phyloP scores from a whole-genome alignment of 92 coral and sea anemone genomes.

The Paramuricea clavata region DNA sequence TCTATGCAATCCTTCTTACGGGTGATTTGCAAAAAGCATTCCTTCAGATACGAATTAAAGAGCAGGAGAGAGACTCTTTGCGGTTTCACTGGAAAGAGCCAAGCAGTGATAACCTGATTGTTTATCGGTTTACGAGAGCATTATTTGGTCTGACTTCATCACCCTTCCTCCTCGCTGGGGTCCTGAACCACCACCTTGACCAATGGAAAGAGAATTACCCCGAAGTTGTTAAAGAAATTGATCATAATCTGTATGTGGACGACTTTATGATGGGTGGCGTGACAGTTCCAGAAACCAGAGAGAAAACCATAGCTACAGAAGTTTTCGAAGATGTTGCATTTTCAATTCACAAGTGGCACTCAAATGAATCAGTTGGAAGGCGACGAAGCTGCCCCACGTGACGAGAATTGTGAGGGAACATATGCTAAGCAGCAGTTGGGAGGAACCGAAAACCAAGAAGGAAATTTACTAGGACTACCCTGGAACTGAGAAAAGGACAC shows the following conservation, averaged over 20 bases:
- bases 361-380: constrained; percentile 53
- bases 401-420: constrained; percentile 40
- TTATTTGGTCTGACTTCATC: constrained; percentile 16
- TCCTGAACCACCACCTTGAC: constrained; percentile 19
- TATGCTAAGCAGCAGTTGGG: constrained; percentile 24
- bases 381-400: constrained; percentile 10
- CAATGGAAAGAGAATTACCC: neutral
- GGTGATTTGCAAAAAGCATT: too few relatives aligned
- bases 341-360: constrained; percentile 52
- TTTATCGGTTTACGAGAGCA: constrained; percentile 37
- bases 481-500: constrained; percentile 66
- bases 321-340: constrained; percentile 40
- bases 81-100: constrained; percentile 39
- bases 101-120: neutral
- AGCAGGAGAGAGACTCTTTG: constrained; percentile 22
- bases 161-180: constrained; percentile 14
- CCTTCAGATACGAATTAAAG: constrained; percentile 20
- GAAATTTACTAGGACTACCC: constrained; percentile 53
- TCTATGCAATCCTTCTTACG: constrained; percentile 12
- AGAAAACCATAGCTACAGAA: constrained; percentile 31
- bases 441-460: neutral
- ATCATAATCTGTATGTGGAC: neutral
- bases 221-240: neutral
- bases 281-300: neutral
- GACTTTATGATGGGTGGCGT: neutral